A percentile compares a stretch with the other conserved stretches of the same genome.
Evolutionary conservation across 2,113 vertebrate species (phyloP).

Genomic region (Crotalus horridus): DNA sequence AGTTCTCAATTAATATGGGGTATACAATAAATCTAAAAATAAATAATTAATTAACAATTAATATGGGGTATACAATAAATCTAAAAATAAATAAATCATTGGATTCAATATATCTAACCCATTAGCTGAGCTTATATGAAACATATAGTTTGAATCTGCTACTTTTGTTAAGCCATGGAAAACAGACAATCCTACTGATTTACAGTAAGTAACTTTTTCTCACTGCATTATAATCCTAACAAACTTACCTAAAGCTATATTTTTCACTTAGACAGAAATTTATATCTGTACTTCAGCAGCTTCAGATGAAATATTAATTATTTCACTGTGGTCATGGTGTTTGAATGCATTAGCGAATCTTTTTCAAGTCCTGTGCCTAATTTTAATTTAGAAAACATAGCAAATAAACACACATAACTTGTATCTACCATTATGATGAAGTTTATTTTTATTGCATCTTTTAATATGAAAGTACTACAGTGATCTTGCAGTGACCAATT

Average conservation of each 20-base stretch:
- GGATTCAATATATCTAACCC: neutral
- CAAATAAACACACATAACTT: neutral
- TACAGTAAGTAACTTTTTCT: too few relatives aligned
- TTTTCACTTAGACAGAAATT: neutral
- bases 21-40: too few relatives aligned
- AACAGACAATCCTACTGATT: too few relatives aligned
- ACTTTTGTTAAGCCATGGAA: neutral
- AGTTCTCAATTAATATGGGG: neutral
- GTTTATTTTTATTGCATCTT: neutral
- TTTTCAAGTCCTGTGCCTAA: neutral
- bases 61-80: neutral
- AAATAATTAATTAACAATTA: neutral
- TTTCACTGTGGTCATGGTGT: neutral
- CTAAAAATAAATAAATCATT: neutral
- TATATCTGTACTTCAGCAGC: neutral
- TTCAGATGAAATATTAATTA: neutral
- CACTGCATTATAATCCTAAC: too few relatives aligned
- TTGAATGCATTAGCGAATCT: too few relatives aligned
- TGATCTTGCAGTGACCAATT: neutral
- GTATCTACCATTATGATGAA: neutral
- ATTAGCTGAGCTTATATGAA: neutral
- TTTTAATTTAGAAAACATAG: neutral
- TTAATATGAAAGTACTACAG: neutral
- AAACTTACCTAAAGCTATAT: neutral
- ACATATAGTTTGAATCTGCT: neutral